Evolutionary conservation across 2,888 invertebrate genomes (phyloP), one percentile per base, ranked within the genome.

Genomic region (Lathronympha strigana): DNA sequence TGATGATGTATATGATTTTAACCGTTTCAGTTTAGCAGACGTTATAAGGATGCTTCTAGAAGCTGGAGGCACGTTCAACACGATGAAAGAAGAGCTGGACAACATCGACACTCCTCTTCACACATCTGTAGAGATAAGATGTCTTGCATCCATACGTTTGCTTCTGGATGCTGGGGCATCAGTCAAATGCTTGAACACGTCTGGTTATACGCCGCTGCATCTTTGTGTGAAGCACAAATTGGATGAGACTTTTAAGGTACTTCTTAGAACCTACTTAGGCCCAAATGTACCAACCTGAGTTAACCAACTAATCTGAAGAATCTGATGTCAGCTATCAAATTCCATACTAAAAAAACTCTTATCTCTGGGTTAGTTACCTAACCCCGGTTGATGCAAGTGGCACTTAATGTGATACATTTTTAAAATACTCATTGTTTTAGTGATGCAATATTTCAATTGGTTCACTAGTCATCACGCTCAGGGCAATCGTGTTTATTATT

Each of bases 141-240:
- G 77, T 53, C 58, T 75, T 19, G 71, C 76, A 13, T 78, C 79
- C 13, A 76, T 81, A 4, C 68, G 72, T 19, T 9, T 76, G 2
- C 25, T 64, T 8, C 51, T 64, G 5, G 63, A 64, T 4, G 63
- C 63, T 3, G 63, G 57, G 0, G 63, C 63, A 0, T 58, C 43
- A 9, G 58, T 64, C 4, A 23, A 43, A 11, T 64, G 63, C 8
- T 1, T 76, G 61, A 76, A 83, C 67, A 71, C 72, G 4, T 70
- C 72, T 6, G 83, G 83, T 0, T 68, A 77, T 17, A 81, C 83
- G 5, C 79, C 83, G 0, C 68, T 83, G 3, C 84, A 85, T 68
- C 54, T 80, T 25, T 78, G 81, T 4, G 75, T 84, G 6, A 63
- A 67, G 6, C 67, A 74, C 31, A 68, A 72, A 47, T 68, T 73